Percentiles rank a stretch among this genome's conserved stretches.
These are phyloP conservation scores for Alcedo quadribrachys DNA, from an alignment of 2,797 vertebrate genomes.

Conservation along the genomic window DNA sequence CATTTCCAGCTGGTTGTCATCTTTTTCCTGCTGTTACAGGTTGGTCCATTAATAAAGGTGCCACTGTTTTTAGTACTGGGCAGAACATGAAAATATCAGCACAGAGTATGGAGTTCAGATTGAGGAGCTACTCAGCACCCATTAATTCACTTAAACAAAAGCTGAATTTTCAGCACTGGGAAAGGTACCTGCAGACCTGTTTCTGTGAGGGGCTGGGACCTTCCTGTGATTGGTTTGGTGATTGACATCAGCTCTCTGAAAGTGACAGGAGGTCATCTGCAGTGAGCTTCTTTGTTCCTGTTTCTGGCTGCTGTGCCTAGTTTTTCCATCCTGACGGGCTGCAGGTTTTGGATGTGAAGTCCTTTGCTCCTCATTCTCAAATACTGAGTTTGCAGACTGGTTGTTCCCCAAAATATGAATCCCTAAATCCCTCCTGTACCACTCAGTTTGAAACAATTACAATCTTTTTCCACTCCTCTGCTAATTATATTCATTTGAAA, in stretches of 20 bases:
- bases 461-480: background rate
- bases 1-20: background rate
- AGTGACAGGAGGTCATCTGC: background rate
- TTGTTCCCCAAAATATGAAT: background rate
- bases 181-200: background rate
- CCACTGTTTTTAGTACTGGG: background rate
- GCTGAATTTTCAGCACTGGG: background rate
- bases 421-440: conserved; percentile 5
- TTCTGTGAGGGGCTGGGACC: background rate
- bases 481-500: conserved; percentile 72
- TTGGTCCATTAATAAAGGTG: background rate
- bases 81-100: background rate
- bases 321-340: background rate
- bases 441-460: conserved; percentile 15
- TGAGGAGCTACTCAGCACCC: background rate
- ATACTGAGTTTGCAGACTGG: background rate
- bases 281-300: background rate
- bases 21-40: background rate
- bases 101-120: background rate
- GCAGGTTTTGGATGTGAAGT: background rate
- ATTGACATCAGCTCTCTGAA: background rate
- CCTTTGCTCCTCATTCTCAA: background rate
- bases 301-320: background rate
- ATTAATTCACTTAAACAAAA: background rate
- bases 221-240: background rate